These are phyloP conservation scores for Arbacia lixula DNA, from an alignment of 53 echinoderm and acorn worm genomes.

Conservation along the genomic window DNA sequence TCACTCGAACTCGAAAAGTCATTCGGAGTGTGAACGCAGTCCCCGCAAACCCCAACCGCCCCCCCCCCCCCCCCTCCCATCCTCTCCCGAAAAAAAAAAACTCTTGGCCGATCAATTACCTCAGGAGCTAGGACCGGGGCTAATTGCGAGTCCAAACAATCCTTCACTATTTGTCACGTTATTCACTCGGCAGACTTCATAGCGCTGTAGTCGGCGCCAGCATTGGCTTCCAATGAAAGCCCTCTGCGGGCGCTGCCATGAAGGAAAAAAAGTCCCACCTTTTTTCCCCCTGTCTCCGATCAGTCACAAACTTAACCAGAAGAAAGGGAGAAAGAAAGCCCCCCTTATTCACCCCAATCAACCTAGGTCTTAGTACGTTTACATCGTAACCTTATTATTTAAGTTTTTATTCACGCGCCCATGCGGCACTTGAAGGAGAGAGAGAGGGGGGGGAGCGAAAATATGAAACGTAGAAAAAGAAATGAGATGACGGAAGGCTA, in stretches of 20 bases:
- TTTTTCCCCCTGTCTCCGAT: neutral
- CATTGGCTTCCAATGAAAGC: constrained; percentile 1
- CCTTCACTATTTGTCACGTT: constrained; percentile 99
- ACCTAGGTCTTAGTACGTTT: neutral
- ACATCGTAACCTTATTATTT: neutral
- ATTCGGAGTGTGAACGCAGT: too few species aligned
- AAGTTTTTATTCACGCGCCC: too few species aligned
- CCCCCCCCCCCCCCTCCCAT: constrained; percentile 5
- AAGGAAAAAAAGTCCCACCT: neutral
- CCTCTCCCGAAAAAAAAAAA: constrained; percentile 29
- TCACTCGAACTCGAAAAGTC: too few species aligned
- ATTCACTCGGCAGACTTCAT: constrained; percentile 83
- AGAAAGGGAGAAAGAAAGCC: neutral
- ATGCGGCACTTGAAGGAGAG: too few species aligned
- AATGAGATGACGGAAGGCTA: constrained; percentile 38
- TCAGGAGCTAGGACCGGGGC: constrained; percentile 77
- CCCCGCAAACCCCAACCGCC: neutral
- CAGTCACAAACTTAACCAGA: neutral
- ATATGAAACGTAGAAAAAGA: too few species aligned
- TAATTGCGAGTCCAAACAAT: constrained; percentile 99
- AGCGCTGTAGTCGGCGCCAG: constrained; percentile 93
- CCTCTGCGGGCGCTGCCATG: constrained; percentile 14
- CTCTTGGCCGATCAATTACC: constrained; percentile 92
- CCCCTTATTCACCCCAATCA: constrained; percentile 16
- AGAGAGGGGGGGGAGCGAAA: too few species aligned